Conservation (phyloP, 2,888 invertebrate species). For the Thecocarcelia acutangulata region DNA sequence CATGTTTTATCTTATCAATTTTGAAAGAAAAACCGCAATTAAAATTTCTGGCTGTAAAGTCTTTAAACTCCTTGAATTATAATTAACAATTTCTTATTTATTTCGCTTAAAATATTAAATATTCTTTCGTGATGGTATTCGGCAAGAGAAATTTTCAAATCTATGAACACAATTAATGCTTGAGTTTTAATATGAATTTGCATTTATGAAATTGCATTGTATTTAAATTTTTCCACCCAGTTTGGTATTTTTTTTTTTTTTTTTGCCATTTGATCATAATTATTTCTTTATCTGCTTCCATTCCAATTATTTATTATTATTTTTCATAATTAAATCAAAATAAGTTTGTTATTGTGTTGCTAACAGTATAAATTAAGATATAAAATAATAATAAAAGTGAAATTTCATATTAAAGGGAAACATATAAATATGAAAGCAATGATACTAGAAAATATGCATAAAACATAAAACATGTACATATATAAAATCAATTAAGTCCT, state of each 20-base stretch:
- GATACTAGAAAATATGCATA: too few species aligned
- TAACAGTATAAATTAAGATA: slow-evolving; percentile 3
- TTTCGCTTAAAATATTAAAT: neutral
- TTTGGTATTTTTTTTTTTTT: neutral
- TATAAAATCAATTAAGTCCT: too few species aligned
- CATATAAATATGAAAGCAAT: too few species aligned
- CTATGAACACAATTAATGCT: slow-evolving; percentile 15
- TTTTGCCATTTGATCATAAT: neutral
- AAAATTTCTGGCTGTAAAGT: too few species aligned
- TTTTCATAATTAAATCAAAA: slow-evolving; percentile 44
- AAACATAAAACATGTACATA: too few species aligned
- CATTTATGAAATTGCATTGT: slow-evolving; percentile 39
- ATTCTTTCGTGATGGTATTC: slow-evolving; percentile 19
- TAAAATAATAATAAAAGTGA: slow-evolving; percentile 7
- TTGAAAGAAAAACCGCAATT: too few species aligned
- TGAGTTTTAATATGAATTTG: slow-evolving; percentile 28
- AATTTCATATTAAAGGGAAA: neutral
- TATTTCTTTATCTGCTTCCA: slow-evolving; percentile 19
- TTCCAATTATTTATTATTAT: slow-evolving; percentile 45
- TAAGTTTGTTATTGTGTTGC: neutral
- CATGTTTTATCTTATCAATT: too few species aligned
- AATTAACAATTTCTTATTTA: neutral
- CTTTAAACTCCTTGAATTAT: neutral
- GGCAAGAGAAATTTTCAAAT: slow-evolving; percentile 37
- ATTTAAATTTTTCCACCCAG: slow-evolving; percentile 32